Conservation (phyloP, 2,113 vertebrate genomes). For the Smithornis capensis region DNA sequence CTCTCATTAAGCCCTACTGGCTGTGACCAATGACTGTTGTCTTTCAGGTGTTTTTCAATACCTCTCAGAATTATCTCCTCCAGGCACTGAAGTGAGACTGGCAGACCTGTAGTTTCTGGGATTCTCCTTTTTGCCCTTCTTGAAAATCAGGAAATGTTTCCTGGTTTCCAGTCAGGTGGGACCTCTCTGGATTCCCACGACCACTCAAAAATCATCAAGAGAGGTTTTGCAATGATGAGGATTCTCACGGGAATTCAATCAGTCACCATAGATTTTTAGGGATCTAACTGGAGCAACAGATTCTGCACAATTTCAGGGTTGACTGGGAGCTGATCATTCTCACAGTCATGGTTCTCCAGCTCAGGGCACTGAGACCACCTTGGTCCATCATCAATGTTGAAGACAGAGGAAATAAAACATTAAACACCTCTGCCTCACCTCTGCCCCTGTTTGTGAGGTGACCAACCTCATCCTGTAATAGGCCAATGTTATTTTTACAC, state of each 20-base stretch:
- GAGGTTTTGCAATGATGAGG: not conserved
- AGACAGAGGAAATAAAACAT: not conserved
- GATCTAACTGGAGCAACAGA: not conserved
- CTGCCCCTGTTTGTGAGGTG: not conserved
- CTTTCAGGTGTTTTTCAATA: not conserved
- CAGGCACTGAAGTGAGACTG: not conserved
- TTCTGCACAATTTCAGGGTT: not conserved
- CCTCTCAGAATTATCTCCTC: not conserved
- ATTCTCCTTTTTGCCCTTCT: not conserved
- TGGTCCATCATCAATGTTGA: not conserved
- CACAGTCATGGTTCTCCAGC: not conserved
- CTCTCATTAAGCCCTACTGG: not conserved
- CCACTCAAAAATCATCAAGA: not conserved
- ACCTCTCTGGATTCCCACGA: not conserved
- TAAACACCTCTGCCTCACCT: not conserved
- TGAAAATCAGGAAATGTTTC: not conserved
- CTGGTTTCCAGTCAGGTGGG: not conserved
- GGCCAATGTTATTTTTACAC: not conserved
- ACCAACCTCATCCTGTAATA: not conserved
- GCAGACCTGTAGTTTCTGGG: not conserved
- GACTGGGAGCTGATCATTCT: not conserved
- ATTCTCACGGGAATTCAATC: not conserved
- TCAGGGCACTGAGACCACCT: not conserved
- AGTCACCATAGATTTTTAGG: not conserved
- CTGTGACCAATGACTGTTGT: not conserved